Evolutionary conservation across 35 echinoderm and acorn worm species (phyloP), one percentile per base, ranked within the genome.

Genomic region (Apostichopus parvimensis): DNA sequence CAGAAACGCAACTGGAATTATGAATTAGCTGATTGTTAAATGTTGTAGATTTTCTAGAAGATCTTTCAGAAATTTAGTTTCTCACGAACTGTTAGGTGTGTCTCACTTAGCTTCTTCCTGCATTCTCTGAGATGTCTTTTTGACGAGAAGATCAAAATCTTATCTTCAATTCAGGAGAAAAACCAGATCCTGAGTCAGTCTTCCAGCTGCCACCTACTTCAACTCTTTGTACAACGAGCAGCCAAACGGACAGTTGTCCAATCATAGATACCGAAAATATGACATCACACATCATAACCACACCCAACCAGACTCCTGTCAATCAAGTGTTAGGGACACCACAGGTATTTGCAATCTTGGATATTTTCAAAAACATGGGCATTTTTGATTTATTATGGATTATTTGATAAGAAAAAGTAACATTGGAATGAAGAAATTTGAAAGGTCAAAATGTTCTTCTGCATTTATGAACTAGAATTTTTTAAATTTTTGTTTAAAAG

Each of bases 261-360:
- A 95, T 94, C 83, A 91, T 99, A 66, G 94, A 96, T 77, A 99
- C 97, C 23, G 97, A 95, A 79, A 99, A 99, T 79, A 91, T 95
- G 91, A 90, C 93, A 12, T 71, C 92, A 24, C 71, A 91, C 54
- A 9, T 91, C 15, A 25, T 91, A 72, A 89, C 73, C 80, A 95
- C 54, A 5, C 87, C 87, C 28, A 90, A 90, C 57, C 87, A 83
- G 26, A 90, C 93, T 7, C 53, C 87, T 75, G 93, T 90, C 79
- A 79, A 60, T 55, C 93, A 91, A 64, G 60, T 93, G 28, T 56
- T 87, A 21, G 95, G 90, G n/a, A 96, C 95, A 77, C 95, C 97
- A 70, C 97, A 99, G 93, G 97, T 99, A 45, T 45, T 45, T 45
- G 34, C 34, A 45, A 45, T 45, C 34, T 45, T 45, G 34, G 34